A percentile compares a stretch with the other conserved stretches of the same genome.
These are phyloP conservation scores for Urocitellus parryii DNA, from an alignment of 2,113 vertebrate genomes.

Conservation along the genomic window DNA sequence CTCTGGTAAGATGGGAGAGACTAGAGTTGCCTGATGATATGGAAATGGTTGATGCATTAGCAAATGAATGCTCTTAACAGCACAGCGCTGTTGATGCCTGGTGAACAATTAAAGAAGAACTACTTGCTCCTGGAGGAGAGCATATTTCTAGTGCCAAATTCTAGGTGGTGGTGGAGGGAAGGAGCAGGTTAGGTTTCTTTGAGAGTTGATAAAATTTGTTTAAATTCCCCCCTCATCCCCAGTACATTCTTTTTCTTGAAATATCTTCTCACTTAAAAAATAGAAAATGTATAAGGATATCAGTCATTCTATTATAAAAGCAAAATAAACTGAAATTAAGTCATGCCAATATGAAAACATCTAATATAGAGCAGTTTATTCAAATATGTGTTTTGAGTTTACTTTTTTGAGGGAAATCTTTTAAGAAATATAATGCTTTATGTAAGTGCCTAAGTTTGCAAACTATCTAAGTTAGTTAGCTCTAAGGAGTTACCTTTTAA, in stretches of 20 bases:
- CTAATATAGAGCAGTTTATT: not conserved
- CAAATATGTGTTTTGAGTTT: not conserved
- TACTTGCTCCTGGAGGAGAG: not conserved
- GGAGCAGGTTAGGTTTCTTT: not conserved
- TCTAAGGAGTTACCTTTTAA: not conserved
- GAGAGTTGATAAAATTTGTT: not conserved
- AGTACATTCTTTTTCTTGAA: not conserved
- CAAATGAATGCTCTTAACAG: not conserved
- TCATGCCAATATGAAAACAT: not conserved
- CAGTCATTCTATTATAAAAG: conserved; percentile 14
- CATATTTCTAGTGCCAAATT: accelerated
- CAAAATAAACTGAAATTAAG: conserved; percentile 46
- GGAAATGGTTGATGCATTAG: not conserved
- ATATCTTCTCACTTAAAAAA: not conserved
- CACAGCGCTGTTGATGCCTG: not conserved
- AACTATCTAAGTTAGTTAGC: not conserved
- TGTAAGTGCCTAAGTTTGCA: not conserved
- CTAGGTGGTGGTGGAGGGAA: not conserved
- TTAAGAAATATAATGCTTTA: not conserved
- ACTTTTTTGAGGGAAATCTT: not conserved
- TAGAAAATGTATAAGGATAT: not conserved
- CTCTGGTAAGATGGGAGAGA: not conserved
- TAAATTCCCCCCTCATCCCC: not conserved
- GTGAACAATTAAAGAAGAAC: not conserved
- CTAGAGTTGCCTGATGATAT: not conserved